These are phyloP conservation scores for Cherax destructor DNA, from an alignment of 1,140 invertebrate species.

Conservation along the genomic window DNA sequence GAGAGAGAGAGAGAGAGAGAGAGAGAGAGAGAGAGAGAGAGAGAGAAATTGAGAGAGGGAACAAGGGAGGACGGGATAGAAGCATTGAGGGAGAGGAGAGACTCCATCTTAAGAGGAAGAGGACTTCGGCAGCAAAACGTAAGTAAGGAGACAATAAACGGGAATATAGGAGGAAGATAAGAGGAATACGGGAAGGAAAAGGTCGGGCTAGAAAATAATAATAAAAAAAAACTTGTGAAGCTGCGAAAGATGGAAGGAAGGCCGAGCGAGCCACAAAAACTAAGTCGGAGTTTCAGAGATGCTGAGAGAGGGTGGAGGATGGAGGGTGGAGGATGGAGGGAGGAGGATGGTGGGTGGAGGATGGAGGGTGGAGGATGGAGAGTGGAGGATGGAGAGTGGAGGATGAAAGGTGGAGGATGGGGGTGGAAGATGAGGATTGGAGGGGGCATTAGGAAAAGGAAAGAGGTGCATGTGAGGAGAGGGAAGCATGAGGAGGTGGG, in stretches of 20 bases:
- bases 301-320: not conserved
- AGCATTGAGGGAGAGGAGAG: not conserved
- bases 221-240: conserved; percentile 7
- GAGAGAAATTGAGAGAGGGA: no score
- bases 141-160: not conserved
- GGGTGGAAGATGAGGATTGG: not conserved
- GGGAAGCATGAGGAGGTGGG: not conserved
- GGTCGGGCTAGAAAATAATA: not conserved
- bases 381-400: no score
- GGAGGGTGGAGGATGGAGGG: no score
- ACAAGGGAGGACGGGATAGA: no score
- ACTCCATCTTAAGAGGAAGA: not conserved
- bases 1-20: no score
- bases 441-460: not conserved
- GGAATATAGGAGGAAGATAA: not conserved
- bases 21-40: no score
- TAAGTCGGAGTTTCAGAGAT: conserved; percentile 7
- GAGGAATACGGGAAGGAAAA: not conserved
- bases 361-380: no score
- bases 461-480: not conserved
- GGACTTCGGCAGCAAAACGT: not conserved
- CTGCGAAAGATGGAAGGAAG: conserved; percentile 39
- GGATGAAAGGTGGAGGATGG: no score
- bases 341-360: no score
- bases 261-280: conserved; percentile 35